Evolutionary conservation across 2,888 invertebrate species (phyloP).

Genomic region (Tenthredo amoena): DNA sequence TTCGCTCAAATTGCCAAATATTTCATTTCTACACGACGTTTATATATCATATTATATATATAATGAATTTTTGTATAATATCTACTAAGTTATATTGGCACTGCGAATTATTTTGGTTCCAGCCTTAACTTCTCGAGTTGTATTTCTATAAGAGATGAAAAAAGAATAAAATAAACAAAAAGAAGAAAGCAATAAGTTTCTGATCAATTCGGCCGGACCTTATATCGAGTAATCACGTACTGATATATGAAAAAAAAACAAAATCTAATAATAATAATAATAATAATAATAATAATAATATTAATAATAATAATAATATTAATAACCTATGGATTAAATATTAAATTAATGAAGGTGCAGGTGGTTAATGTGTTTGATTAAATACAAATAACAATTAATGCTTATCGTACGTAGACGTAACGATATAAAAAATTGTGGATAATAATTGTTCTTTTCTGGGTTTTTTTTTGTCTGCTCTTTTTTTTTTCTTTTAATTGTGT

Average conservation of each 20-base stretch:
- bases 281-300: not conserved
- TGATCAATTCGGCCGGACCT: slow-evolving; percentile 29
- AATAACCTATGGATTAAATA: slow-evolving; percentile 60
- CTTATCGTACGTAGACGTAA: not conserved
- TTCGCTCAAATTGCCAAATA: not conserved
- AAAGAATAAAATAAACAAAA: not conserved
- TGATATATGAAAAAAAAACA: not conserved
- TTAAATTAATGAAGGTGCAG: slow-evolving; percentile 62
- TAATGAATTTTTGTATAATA: not conserved
- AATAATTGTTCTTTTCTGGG: slow-evolving; percentile 52
- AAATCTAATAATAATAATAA: not conserved
- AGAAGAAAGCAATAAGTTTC: not conserved
- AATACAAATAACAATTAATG: slow-evolving; percentile 61
- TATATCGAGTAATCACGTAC: not conserved
- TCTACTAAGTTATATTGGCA: slow-evolving; percentile 17
- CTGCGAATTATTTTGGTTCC: slow-evolving; percentile 43
- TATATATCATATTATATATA: not conserved
- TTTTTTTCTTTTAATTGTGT: slow-evolving; percentile 59
- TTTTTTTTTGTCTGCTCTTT: slow-evolving; percentile 54
- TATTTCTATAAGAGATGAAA: not conserved
- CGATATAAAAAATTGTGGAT: slow-evolving; percentile 55
- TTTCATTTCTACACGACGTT: not conserved
- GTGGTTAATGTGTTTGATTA: slow-evolving; percentile 62
- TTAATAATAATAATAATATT: not conserved
- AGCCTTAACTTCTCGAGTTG: slow-evolving; percentile 40